Base-by-base conservation (phyloP, 2,113 vertebrate genomes). In the Lamprologus ornatipinnis region DNA sequence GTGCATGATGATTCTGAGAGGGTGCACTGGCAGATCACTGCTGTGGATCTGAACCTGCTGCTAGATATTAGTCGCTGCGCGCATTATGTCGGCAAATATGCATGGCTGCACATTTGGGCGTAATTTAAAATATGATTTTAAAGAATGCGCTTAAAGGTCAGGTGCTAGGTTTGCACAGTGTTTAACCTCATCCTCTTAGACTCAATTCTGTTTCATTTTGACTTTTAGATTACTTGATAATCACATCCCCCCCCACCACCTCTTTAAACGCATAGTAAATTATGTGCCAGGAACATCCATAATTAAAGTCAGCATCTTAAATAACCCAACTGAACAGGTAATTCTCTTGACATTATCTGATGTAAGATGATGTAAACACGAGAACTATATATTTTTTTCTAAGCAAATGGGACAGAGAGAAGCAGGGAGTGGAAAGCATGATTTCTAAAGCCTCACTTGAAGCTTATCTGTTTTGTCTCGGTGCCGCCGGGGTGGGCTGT, bases 391-490 rank as follows among this genome's bases (percentile, higher is more conserved):
- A n/a, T 3, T 10, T n/a, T n/a, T 42, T 14, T 54, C 45, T 6
- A 68, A 68, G 31, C 65, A 84, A 82, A 78, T 14, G 7, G 13
- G 10, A 1, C 4, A 23, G 33, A 23, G 4, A 26, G 82, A 55
- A 54, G 9, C 3, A 6, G 14, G 60, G 54, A 28, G 14, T 17
- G 8, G 12, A 21, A 54, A 21, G 9, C 53, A 23, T 31, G 63
- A 79, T 55, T 78, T 82, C 51, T 31, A 19, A 21, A 80, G 60
- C 53, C 11, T 80, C 57, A 40, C 4, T 75, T 28, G 42, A 75
- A 75, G 63, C 75, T 87, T 9, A 75, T 89, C 73, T 78, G 28
- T 78, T 53, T 35, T 82, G 85, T 86, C 87, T 87, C 5, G 1
- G 12, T 53, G 68, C 49, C 4, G 2, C 4, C 2, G 6, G 78